A percentile compares a stretch with the other conserved stretches of the same genome.
Conservation (phyloP, 1,140 invertebrate species). For the Bombus superbus region DNA sequence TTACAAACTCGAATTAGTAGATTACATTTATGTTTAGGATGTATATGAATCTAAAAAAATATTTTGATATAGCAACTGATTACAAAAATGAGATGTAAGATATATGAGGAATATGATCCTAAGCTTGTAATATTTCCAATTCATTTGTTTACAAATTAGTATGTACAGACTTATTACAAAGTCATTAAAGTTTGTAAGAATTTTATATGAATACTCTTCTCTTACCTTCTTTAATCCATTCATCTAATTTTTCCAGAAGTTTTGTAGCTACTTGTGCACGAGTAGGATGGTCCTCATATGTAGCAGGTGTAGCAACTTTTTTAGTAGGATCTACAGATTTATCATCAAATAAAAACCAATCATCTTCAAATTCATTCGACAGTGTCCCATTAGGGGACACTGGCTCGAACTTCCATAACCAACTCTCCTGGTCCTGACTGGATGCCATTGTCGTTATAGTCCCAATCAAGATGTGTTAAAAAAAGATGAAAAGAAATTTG, state of each 20-base stretch:
- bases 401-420: constrained; percentile 82
- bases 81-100: background rate
- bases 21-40: background rate
- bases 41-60: background rate
- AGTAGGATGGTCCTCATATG: constrained; percentile 70
- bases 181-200: background rate
- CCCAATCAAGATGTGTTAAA: constrained; percentile 69
- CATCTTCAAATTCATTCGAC: constrained; percentile 68
- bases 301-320: constrained; percentile 60
- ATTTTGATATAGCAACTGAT: background rate
- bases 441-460: constrained; percentile 68
- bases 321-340: constrained; percentile 66
- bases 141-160: background rate
- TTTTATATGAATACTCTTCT: constrained; percentile 12
- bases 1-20: background rate
- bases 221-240: constrained; percentile 81
- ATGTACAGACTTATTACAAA: background rate
- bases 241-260: constrained; percentile 77
- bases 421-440: constrained; percentile 74
- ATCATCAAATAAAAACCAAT: constrained; percentile 73
- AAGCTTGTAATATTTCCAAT: background rate
- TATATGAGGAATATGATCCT: background rate
- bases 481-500: constrained; percentile 73
- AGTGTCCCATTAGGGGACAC: constrained; percentile 78
- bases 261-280: constrained; percentile 78